phyloP scores from a whole-genome alignment of 2,797 vertebrate species.

The Gobionotothen gibberifrons region DNA sequence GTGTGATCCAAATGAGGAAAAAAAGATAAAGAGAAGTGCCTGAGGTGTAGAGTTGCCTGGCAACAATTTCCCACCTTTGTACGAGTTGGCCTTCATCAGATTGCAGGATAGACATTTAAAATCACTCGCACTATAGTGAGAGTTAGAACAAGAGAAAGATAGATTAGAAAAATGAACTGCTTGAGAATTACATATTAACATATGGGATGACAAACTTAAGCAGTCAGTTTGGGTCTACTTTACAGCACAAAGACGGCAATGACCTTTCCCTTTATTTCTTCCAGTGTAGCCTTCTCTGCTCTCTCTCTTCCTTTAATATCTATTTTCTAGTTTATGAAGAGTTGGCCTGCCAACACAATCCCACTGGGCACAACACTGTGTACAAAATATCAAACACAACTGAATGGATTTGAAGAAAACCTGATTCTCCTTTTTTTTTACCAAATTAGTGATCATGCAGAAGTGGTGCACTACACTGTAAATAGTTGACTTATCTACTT shows the following conservation, averaged over 20 bases:
- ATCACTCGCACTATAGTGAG: conserved; percentile 25
- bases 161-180: not conserved
- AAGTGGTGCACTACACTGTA: not conserved
- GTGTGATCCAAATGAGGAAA: conserved; percentile 36
- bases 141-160: not conserved
- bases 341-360: not conserved
- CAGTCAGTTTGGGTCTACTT: not conserved
- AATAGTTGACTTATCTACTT: not conserved
- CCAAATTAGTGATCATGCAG: not conserved
- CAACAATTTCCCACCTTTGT: conserved; percentile 70
- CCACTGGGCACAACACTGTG: not conserved
- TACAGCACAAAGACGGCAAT: not conserved
- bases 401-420: not conserved
- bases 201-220: not conserved
- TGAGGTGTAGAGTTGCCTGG: conserved; percentile 72
- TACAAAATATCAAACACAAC: not conserved
- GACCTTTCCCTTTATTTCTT: not conserved
- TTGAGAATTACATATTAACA: not conserved
- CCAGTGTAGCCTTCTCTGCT: not conserved
- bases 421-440: conserved; percentile 2
- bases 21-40: conserved; percentile 56
- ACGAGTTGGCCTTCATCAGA: conserved; percentile 61
- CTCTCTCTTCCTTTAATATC: not conserved
- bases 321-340: not conserved
- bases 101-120: conserved; percentile 51